Evolutionary conservation across 37 sponge, comb jelly and placozoan genomes (phyloP).

Genomic region (Corticium candelabrum): DNA sequence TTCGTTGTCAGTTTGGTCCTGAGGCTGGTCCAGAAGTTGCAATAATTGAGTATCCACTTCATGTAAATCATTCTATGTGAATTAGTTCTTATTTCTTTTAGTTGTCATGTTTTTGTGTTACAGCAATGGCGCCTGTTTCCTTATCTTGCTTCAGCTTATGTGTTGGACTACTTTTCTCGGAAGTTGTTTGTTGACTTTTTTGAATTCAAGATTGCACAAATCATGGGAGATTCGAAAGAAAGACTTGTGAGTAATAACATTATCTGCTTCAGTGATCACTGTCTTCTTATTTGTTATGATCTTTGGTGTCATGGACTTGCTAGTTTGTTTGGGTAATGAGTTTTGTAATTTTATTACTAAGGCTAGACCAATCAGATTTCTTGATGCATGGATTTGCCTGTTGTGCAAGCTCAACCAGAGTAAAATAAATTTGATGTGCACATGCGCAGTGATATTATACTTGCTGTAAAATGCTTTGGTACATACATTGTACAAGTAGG

Average conservation of each 20-base stretch:
- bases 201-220: constrained; percentile 7
- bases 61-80: constrained; percentile 23
- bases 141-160: constrained; percentile 45
- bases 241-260: neutral
- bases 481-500: too few species aligned
- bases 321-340: constrained; percentile 16
- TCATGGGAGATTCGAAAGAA: constrained; percentile 32
- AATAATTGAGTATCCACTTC: constrained; percentile 78
- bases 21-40: constrained; percentile 47
- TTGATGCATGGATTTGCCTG: neutral
- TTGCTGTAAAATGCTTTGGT: too few species aligned
- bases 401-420: too few species aligned
- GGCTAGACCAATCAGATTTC: too few species aligned
- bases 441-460: too few species aligned
- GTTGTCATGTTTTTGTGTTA: neutral
- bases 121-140: constrained; percentile 82
- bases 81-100: neutral
- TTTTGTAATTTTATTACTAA: too few species aligned
- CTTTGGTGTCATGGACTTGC: neutral
- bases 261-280: neutral
- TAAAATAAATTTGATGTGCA: too few species aligned
- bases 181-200: constrained; percentile 28
- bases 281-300: neutral
- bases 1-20: constrained; percentile 72
- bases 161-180: constrained; percentile 21